Conservation (phyloP, 1,140 invertebrate genomes). For the Drosophila kanapiae region DNA sequence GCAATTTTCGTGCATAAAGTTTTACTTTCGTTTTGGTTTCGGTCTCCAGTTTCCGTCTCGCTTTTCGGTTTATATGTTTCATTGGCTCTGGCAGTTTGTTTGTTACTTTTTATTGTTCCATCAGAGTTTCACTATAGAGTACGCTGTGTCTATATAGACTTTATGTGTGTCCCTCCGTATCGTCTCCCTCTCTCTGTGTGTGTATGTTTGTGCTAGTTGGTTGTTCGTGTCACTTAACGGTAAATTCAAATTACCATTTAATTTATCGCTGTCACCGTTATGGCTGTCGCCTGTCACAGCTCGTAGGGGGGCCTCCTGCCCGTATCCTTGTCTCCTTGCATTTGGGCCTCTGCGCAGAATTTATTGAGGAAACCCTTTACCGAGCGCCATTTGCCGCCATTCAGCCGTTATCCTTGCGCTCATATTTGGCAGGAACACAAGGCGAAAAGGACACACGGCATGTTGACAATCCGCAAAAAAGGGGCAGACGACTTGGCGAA, state of each 20-base stretch:
- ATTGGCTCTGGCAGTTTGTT: conserved; percentile 67
- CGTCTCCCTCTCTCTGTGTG: background rate
- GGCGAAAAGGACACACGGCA: conserved; percentile 50
- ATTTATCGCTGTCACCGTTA: conserved; percentile 84
- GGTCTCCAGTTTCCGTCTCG: conserved; percentile 58
- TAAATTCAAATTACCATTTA: conserved; percentile 84
- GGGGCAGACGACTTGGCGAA: conserved; percentile 33
- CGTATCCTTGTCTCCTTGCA: conserved; percentile 22
- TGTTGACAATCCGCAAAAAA: conserved; percentile 48
- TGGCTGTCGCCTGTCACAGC: conserved; percentile 78
- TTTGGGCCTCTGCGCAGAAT: conserved; percentile 45
- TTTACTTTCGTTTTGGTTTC: conserved; percentile 57
- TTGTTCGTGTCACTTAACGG: conserved; percentile 81
- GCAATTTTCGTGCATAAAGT: conserved; percentile 78
- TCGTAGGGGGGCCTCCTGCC: background rate
- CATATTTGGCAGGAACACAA: conserved; percentile 47
- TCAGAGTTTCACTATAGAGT: background rate
- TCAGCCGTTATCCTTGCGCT: conserved; percentile 50
- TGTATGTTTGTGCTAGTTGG: conserved; percentile 29
- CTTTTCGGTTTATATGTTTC: conserved; percentile 50
- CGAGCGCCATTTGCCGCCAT: conserved; percentile 3
- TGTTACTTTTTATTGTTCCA: conserved; percentile 62
- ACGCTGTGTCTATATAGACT: conserved; percentile 24
- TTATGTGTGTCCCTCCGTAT: background rate
- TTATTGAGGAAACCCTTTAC: conserved; percentile 77